Base-by-base conservation (phyloP, 2,797 vertebrate species). In the Sarcophilus harrisii region DNA sequence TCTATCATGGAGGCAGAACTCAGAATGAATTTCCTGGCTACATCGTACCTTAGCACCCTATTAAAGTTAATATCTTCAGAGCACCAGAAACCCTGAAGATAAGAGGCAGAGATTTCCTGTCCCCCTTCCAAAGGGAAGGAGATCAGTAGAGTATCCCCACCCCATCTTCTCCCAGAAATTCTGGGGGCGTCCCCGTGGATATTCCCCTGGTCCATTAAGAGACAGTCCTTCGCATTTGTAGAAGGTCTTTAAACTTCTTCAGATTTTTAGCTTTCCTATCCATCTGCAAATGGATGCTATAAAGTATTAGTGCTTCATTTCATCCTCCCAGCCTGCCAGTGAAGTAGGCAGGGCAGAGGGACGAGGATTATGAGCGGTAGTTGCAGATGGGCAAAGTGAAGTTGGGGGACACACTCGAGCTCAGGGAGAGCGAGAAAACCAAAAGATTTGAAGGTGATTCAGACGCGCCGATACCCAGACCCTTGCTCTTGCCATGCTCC, bases 331-430 rank as follows among this genome's bases (percentile, higher is more conserved):
- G 92, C 3, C 38, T 8, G 10, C 87, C 24, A 91, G 32, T 96
- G 59, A 93, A n/a, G 90, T 52, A 95, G 73, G 49, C 27, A 97
- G 59, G 30, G 66, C 32, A 57, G n/a, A 73, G 93, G 29, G 32
- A 93, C 38, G 92, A 12, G 21, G 73, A 87, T 93, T 93, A 96
- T 91, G 81, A 96, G 24, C 93, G 28, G 1, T 12, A 92, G 27
- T 93, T 95, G 94, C 92, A 81, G 38, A 94, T 58, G 73, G 95
- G 96, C 92, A 97, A 95, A 91, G 10, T 93, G 87, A 95, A 54
- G 18, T 30, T 94, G 90, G 95, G 49, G 92, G 93, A 96, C 58
- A 97, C 90, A 54, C 16, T 94, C 94, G 95, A 94, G 21, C 58
- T 93, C 87, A 21, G n/a, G 93, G 52, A 62, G 21, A 96, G 57